Conservation (phyloP, 2,113 vertebrate genomes). For the Platysternon megacephalum region DNA sequence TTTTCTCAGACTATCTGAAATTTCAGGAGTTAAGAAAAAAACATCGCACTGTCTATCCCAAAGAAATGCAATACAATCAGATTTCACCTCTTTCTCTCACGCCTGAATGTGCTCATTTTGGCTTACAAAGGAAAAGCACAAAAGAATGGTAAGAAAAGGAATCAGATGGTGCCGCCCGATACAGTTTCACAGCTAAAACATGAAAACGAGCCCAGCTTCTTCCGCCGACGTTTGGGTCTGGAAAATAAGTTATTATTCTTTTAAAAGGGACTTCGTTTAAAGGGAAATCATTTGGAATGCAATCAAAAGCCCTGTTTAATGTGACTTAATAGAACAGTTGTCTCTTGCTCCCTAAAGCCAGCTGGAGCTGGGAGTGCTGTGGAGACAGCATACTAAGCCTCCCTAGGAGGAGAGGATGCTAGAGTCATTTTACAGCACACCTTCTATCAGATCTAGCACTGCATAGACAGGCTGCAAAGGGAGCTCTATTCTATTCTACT, state of each 20-base stretch:
- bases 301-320: constrained; percentile 27
- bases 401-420: background rate
- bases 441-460: fast-evolving
- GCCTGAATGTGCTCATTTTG: constrained; percentile 73
- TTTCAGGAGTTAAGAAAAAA: constrained; percentile 56
- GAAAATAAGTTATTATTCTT: constrained; percentile 57
- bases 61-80: constrained; percentile 74
- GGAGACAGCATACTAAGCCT: fast-evolving
- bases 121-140: constrained; percentile 75
- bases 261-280: constrained; percentile 62
- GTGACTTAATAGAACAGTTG: background rate
- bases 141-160: constrained; percentile 74
- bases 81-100: constrained; percentile 67
- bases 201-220: constrained; percentile 69
- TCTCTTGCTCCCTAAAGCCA: fast-evolving
- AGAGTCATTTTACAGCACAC: fast-evolving
- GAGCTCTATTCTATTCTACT: fast-evolving
- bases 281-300: constrained; percentile 21
- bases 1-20: constrained; percentile 65
- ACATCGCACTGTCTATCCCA: constrained; percentile 37
- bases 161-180: constrained; percentile 71
- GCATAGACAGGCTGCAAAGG: background rate
- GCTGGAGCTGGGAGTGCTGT: fast-evolving
- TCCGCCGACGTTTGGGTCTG: constrained; percentile 17
- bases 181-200: constrained; percentile 61